Conservation (phyloP, 2,797 vertebrate genomes). For the Botia kubotai region DNA sequence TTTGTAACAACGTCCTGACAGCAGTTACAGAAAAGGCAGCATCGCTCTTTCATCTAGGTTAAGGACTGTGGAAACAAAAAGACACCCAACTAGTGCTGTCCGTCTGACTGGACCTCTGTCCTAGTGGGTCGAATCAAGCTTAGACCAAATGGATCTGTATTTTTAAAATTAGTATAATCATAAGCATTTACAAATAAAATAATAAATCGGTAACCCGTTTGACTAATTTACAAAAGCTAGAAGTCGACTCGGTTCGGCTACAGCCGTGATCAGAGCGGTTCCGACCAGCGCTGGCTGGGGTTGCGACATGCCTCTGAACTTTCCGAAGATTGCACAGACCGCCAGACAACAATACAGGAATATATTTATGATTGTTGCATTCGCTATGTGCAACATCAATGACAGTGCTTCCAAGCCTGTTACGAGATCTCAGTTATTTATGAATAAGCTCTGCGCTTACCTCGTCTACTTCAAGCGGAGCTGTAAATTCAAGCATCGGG, state of each 20-base stretch:
- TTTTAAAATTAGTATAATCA: conserved; percentile 5
- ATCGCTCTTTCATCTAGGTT: background rate
- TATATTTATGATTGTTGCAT: conserved; percentile 42
- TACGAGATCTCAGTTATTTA: conserved; percentile 34
- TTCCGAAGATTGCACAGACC: conserved; percentile 38
- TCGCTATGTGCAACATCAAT: conserved; percentile 35
- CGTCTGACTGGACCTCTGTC: conserved; percentile 17
- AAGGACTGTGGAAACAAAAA: background rate
- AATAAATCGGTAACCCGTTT: background rate
- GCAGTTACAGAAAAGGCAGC: background rate
- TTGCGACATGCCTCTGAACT: conserved; percentile 57
- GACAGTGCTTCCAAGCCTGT: conserved; percentile 27
- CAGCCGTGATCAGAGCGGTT: conserved; percentile 18
- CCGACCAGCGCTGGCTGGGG: conserved; percentile 21
- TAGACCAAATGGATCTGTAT: background rate
- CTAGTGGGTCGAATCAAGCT: background rate
- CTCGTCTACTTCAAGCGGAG: conserved; percentile 81
- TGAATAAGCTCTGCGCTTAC: conserved; percentile 64
- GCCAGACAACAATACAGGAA: conserved; percentile 60
- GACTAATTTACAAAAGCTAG: background rate
- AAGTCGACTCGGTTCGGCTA: background rate
- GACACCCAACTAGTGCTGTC: background rate
- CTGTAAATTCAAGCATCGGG: conserved; percentile 74
- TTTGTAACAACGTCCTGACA: background rate
- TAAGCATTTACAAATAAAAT: background rate